Percentiles rank a stretch among this genome's conserved stretches.
phyloP scores from a whole-genome alignment of 2,113 vertebrate species.

The Grammomys surdaster region DNA sequence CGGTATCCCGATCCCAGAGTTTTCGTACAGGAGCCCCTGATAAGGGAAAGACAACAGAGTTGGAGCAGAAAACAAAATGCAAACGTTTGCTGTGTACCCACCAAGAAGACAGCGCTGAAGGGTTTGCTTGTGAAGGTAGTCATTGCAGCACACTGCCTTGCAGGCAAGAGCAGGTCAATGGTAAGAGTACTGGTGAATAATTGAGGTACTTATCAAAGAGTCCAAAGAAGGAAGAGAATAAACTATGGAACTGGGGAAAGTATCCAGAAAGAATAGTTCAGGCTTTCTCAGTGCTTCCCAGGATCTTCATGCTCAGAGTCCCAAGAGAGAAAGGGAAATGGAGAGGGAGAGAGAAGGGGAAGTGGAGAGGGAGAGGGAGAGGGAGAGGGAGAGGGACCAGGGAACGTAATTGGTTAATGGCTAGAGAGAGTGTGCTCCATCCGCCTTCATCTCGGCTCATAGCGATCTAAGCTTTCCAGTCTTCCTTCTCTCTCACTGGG shows the following conservation, averaged over 20 bases:
- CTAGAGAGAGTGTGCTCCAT: not conserved
- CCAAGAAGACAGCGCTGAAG: slow-evolving; percentile 86
- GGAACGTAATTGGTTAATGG: not conserved
- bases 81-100: slow-evolving; percentile 84
- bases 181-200: not conserved
- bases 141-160: not conserved
- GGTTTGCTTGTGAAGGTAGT: slow-evolving; percentile 90
- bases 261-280: not conserved
- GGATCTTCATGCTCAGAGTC: not conserved
- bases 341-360: too few relatives aligned
- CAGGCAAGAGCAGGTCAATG: not conserved
- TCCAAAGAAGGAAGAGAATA: not conserved
- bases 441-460: not conserved
- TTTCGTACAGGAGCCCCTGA: slow-evolving; percentile 82
- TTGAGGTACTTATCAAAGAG: not conserved
- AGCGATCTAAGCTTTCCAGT: not conserved
- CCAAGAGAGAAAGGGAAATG: too few relatives aligned
- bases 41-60: slow-evolving; percentile 71
- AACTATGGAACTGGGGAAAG: not conserved
- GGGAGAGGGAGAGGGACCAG: not conserved
- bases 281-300: not conserved
- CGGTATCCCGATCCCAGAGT: slow-evolving; percentile 89
- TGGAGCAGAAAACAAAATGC: slow-evolving; percentile 84
- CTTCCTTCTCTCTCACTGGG: not conserved
- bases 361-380: too few relatives aligned